Evolutionary conservation across 2,113 vertebrate species (phyloP), one percentile per base, ranked within the genome.

Genomic region (Anhinga rufa): DNA sequence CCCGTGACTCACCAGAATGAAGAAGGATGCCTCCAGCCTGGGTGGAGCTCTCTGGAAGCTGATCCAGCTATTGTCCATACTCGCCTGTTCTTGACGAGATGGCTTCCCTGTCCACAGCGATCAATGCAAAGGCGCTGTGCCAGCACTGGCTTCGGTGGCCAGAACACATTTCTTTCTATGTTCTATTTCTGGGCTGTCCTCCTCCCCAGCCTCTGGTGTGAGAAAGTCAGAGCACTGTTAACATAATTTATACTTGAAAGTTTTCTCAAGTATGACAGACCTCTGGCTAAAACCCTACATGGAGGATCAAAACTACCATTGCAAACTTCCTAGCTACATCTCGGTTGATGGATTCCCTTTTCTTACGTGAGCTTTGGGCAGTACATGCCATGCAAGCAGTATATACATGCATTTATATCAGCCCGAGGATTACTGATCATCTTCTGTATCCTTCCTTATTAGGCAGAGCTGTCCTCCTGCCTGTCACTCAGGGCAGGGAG

Each of bases 1-100:
- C 26, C 42, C 17, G 29, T n/a, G 82, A 88, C 83, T 95, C 17
- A 42, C 64, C 64, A 81, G 86, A 80, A 80, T 10, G 36, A 75
- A 89, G 90, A 79, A 82, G 68, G 91, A 57, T 70, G 88, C 91
- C 91, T 92, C 60, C 51, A 93, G 80, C 80, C 25, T 25, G 86
- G 92, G 96, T 78, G 94, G 91, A 93, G 86, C 46, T 42, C n/a
- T 1, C 28, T 95, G 91, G 71, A 95, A 90, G 62, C 88, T 80
- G 76, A 86, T 61, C 55, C 86, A 95, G 69, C 92, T 54, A 91
- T 92, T 95, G 96, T 95, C 93, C 55, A 12, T 14, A 14, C 83
- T 86, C 10, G 72, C 65, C 86, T 82, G n/a, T 69, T 86, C 87
- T 66, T 88, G 62, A 34, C 70, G 69, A 66, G 78, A 44, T 68